Evolutionary conservation across 2,113 vertebrate genomes (phyloP), one percentile per base, ranked within the genome.

Genomic region (Eurypyga helias): DNA sequence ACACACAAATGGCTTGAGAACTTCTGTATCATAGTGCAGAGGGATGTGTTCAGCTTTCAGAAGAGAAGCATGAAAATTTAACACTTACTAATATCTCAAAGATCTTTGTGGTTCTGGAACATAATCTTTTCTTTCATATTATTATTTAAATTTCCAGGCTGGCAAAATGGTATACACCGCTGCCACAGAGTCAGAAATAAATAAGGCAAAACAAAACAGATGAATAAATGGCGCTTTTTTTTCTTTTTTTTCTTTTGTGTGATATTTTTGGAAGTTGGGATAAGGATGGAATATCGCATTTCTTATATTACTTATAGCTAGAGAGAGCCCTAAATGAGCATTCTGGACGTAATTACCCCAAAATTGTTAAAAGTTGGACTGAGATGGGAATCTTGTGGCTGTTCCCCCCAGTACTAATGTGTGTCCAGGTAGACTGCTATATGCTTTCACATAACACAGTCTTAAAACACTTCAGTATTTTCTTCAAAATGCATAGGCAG

Each of bases 371-470:
- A 78, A 57, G 4, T 58, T 90, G 33, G 24, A 34, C 16, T 51
- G 21, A 88, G 43, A 49, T 36, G 3, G 16, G 26, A 82, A n/a
- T 11, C 10, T 36, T 1, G 3, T 41, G 28, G 8, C 29, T 77
- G 3, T 34, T 3, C 13, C 6, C 4, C 28, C 9, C 8, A 29
- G 8, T 38, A 54, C 23, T 13, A 29, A 26, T 26, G 13, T 13
- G 6, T 28, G 8, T 46, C 28, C 51, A 25, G 2, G 26, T 29
- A 34, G 38, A 43, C 10, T 45, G 4, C 21, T 69, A 3, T 5
- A 28, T 52, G 31, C 34, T 36, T 29, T 31, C 2, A 7, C 1
- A 2, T n/a, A 43, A 34, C 1, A 1, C 3, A 48, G 11, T 36
- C 46, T 66, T 70, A 49, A 83, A 57, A 8, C 1, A n/a, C 20